Base-by-base conservation (phyloP, 2,888 invertebrate species). In the Macrosoma leucophasiata region DNA sequence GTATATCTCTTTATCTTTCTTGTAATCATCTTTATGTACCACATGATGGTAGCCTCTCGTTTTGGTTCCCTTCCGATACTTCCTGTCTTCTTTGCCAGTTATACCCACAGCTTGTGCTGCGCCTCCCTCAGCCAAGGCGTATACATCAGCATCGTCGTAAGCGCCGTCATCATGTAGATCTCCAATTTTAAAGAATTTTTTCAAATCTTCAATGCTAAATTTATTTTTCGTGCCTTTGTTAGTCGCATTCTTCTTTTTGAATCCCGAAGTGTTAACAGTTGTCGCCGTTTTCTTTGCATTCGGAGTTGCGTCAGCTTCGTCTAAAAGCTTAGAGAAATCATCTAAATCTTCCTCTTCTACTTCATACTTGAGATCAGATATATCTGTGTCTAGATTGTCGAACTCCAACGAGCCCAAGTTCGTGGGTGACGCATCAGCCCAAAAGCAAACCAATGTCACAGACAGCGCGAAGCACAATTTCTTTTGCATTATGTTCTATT, bases 11-110 rank as follows among this genome's bases (percentile, higher is more conserved):
- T 86, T 86, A 34, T 87, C 85, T 52, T 87, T 87, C 46, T 87
- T 85, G 52, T 86, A 88, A 54, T 88, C 88, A 47, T 89, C 87
- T 60, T 86, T 88, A 52, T 88, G 87, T 37, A 86, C 85, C 1
- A 87, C 78, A 44, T 77, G 81, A 48, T 87, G 87, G 55, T 82
- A 88, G 2, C 88, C 88, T 46, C 79, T 76, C 0, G 86, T 86
- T 54, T 87, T 87, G 10, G 81, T 81, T 0, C 87, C 87, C 53
- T 86, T 87, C 46, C 68, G 79, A 48, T 85, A 87, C 22, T 77
- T 86, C 13, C 73, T 75, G 23, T 77, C 77, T 48, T 78, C 74
- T 13, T 74, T 76, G 14, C 76, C 84, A 24, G 66, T 73, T 0
- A 71, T 53, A 1, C 75, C 81, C 1, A 79, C 70, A 1, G 70